Evolutionary conservation across 2,888 invertebrate genomes (phyloP).

Genomic region (Subacronicta megacephala): DNA sequence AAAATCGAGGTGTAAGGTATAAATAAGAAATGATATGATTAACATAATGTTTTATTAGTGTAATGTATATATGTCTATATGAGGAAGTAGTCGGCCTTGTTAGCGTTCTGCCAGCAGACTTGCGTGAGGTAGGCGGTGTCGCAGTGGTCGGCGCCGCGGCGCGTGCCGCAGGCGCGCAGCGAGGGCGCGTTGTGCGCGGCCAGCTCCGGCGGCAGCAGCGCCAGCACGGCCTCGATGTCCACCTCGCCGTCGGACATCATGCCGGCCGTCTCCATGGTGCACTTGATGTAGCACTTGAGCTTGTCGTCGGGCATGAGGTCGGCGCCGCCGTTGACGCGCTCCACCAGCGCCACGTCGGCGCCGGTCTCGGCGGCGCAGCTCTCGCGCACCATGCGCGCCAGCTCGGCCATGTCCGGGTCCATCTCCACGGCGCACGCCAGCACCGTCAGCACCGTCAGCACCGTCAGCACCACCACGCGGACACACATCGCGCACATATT

Average conservation of each 20-base stretch:
- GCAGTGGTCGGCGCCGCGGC: conserved; percentile 77
- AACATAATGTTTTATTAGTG: neutral
- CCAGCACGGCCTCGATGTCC: conserved; percentile 79
- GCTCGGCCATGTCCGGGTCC: conserved; percentile 82
- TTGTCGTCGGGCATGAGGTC: conserved; percentile 71
- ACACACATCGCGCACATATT: conserved; percentile 16
- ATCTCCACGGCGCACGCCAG: conserved; percentile 56
- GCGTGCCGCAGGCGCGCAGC: conserved; percentile 75
- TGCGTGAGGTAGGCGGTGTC: conserved; percentile 82
- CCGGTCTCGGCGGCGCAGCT: conserved; percentile 76
- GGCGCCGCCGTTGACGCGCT: conserved; percentile 75
- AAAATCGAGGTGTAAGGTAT: too few relatives aligned
- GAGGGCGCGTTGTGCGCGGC: conserved; percentile 62
- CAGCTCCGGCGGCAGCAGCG: conserved; percentile 75
- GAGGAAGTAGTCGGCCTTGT: conserved; percentile 76
- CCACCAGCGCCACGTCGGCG: conserved; percentile 72
- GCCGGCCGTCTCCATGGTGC: conserved; percentile 84
- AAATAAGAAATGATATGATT: too few relatives aligned
- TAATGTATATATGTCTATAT: conserved; percentile 63
- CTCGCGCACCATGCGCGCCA: conserved; percentile 79
- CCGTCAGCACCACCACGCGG: conserved; percentile 25
- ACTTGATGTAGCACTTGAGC: conserved; percentile 83
- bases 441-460: conserved; percentile 5
- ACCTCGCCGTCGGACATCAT: conserved; percentile 79
- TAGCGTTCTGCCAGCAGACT: conserved; percentile 80